phyloP scores from a whole-genome alignment of 2,888 invertebrate species.

The Papilio elwesi region DNA sequence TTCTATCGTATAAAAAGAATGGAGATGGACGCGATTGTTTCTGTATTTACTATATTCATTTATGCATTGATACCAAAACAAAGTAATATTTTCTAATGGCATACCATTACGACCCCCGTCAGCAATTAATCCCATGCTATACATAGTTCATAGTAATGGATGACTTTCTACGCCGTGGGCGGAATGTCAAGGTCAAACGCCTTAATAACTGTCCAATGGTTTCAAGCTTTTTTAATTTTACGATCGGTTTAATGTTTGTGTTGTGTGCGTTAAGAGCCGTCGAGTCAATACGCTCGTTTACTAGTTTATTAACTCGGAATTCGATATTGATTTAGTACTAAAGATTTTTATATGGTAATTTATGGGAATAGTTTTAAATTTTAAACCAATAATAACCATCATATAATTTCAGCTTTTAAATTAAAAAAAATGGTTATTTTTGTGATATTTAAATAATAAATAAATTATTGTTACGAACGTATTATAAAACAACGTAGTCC shows the following conservation, averaged over 20 bases:
- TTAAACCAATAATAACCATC: no score
- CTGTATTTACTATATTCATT: no score
- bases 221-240: slow-evolving; percentile 20
- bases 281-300: background rate
- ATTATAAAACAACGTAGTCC: no score
- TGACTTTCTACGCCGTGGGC: slow-evolving; percentile 31
- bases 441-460: no score
- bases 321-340: slow-evolving; percentile 25
- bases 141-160: slow-evolving; percentile 22
- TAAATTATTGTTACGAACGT: no score
- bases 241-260: slow-evolving; percentile 25
- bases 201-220: slow-evolving; percentile 8
- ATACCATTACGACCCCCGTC: slow-evolving; percentile 26
- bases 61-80: slow-evolving; percentile 17
- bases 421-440: no score
- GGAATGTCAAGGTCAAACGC: slow-evolving; percentile 31
- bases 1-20: no score
- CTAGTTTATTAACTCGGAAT: slow-evolving; percentile 12
- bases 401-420: no score
- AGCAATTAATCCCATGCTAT: slow-evolving; percentile 21
- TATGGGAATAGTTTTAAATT: background rate
- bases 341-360: slow-evolving; percentile 14
- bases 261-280: background rate
- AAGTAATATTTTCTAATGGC: slow-evolving; percentile 28
- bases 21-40: no score